Percentiles rank a stretch among this genome's conserved stretches.
Conservation (phyloP, 1,140 invertebrate genomes). For the Drosophila mauritiana region DNA sequence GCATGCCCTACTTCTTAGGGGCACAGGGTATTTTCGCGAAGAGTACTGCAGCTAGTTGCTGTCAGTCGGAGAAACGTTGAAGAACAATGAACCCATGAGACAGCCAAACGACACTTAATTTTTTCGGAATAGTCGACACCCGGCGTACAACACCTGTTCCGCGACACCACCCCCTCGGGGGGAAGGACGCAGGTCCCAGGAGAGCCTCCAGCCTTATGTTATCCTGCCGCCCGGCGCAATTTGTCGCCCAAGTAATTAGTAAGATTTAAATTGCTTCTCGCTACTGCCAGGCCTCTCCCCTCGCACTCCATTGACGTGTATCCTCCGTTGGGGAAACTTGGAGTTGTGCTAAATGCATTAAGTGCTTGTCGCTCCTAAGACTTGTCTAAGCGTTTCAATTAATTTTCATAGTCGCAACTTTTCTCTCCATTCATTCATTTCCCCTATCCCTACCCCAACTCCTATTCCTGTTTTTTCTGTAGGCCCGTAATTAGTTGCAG, state of each 20-base stretch:
- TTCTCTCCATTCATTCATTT: slow-evolving; percentile 9
- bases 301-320: slow-evolving; percentile 1
- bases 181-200: slow-evolving; percentile 7
- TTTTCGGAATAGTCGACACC: slow-evolving; percentile 68
- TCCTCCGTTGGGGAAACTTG: slow-evolving; percentile 44
- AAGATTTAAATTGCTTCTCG: slow-evolving; percentile 84
- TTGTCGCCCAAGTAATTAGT: slow-evolving; percentile 84
- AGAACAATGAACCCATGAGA: slow-evolving; percentile 71
- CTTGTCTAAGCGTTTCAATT: slow-evolving; percentile 81
- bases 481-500: slow-evolving; percentile 55
- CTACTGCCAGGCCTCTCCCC: slow-evolving; percentile 18
- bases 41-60: background rate
- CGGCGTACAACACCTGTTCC: slow-evolving; percentile 42
- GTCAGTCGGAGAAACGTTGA: slow-evolving; percentile 23
- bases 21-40: too few species aligned
- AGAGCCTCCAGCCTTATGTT: slow-evolving; percentile 26
- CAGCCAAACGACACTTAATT: slow-evolving; percentile 77
- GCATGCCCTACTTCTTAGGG: too few species aligned
- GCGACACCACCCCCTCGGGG: background rate
- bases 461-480: slow-evolving; percentile 10
- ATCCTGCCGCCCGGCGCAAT: slow-evolving; percentile 62
- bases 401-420: slow-evolving; percentile 70
- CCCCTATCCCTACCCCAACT: background rate
- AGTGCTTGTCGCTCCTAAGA: slow-evolving; percentile 72
- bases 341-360: slow-evolving; percentile 81